phyloP scores from a whole-genome alignment of 2,797 vertebrate genomes.

The Cottoperca gobio region DNA sequence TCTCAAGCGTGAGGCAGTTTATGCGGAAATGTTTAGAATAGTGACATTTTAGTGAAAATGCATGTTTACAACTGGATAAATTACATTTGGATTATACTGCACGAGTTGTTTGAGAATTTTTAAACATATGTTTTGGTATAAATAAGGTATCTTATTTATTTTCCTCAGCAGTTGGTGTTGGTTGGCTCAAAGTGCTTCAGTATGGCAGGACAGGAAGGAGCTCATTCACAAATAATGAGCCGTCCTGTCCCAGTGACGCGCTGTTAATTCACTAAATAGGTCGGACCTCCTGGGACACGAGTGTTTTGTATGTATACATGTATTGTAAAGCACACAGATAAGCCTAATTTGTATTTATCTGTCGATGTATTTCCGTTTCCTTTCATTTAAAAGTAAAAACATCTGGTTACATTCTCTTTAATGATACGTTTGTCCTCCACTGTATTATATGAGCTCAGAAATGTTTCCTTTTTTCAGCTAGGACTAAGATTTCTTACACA shows the following conservation, averaged over 20 bases:
- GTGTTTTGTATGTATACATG: slow-evolving; percentile 33
- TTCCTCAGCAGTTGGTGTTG: slow-evolving; percentile 59
- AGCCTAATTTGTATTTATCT: slow-evolving; percentile 46
- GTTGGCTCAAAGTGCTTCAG: slow-evolving; percentile 78
- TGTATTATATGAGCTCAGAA: not conserved
- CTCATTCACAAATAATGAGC: slow-evolving; percentile 84
- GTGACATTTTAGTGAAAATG: too few relatives aligned
- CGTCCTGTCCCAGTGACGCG: slow-evolving; percentile 68
- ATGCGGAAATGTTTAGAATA: too few relatives aligned
- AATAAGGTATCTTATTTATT: slow-evolving; percentile 76
- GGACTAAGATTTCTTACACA: not conserved
- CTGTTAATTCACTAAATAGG: slow-evolving; percentile 73
- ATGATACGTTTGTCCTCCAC: not conserved
- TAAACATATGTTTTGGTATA: too few relatives aligned
- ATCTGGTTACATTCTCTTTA: slow-evolving; percentile 35
- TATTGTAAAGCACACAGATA: slow-evolving; percentile 45
- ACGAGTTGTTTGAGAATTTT: too few relatives aligned
- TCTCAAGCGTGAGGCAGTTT: too few relatives aligned
- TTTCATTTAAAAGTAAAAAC: slow-evolving; percentile 34
- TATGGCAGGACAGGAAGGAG: slow-evolving; percentile 79
- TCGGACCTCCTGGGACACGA: slow-evolving; percentile 60
- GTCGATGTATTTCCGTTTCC: slow-evolving; percentile 37
- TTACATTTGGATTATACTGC: too few relatives aligned
- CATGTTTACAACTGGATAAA: too few relatives aligned
- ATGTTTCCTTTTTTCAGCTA: not conserved